Conservation (phyloP, 2,888 invertebrate genomes). For the Agonopterix alstromeriana region DNA sequence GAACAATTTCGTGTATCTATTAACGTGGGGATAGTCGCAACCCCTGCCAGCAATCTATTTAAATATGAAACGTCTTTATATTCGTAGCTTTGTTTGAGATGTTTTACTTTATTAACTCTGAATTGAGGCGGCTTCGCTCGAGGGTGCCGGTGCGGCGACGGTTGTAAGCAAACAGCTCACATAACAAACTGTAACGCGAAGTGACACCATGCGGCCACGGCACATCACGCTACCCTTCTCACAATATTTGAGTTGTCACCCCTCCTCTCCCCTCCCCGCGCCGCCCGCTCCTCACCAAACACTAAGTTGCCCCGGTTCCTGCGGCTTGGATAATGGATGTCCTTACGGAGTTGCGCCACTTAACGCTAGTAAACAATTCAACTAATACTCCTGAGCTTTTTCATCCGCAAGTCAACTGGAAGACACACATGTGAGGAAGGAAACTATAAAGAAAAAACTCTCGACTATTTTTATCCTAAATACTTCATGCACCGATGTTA, state of each 20-base stretch:
- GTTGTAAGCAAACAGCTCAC: neutral
- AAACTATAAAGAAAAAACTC: too few species aligned
- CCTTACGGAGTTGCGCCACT: neutral
- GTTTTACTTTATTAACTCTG: too few species aligned
- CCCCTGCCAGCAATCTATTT: neutral
- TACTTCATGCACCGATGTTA: too few species aligned
- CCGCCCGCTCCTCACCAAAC: constrained; percentile 2
- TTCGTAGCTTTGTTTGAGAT: neutral
- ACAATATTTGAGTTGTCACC: constrained; percentile 17
- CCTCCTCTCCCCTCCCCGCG: constrained; percentile 1
- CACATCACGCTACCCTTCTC: constrained; percentile 21
- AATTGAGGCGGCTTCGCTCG: too few species aligned
- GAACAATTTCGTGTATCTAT: constrained; percentile 6
- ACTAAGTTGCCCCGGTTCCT: neutral
- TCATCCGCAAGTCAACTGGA: too few species aligned
- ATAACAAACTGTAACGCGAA: neutral
- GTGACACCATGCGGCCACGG: constrained; percentile 2
- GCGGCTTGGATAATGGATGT: neutral
- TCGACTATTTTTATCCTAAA: too few species aligned
- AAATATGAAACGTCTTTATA: neutral
- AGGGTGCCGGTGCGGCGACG: too few species aligned
- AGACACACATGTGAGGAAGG: too few species aligned
- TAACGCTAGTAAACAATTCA: too few species aligned
- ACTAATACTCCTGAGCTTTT: too few species aligned
- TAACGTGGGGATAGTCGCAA: constrained; percentile 1